phyloP scores from a whole-genome alignment of 2,888 invertebrate genomes.

The Luffia ferchaultella region DNA sequence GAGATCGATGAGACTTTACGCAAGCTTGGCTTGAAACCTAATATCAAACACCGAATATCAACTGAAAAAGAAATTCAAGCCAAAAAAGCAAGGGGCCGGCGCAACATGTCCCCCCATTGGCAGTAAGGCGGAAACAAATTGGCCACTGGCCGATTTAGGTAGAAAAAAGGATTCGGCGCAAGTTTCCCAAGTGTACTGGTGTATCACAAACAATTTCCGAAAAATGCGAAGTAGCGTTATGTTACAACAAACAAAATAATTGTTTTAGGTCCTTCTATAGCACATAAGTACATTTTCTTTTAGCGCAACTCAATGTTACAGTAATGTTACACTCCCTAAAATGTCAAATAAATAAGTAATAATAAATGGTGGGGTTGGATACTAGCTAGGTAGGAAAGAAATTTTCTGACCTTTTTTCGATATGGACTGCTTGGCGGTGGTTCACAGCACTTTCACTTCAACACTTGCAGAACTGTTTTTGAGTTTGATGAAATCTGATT shows the following conservation, averaged over 20 bases:
- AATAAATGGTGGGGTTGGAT: too few relatives aligned
- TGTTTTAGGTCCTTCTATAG: not conserved
- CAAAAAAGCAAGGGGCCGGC: constrained; percentile 14
- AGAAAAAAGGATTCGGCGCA: constrained; percentile 17
- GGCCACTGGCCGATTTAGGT: constrained; percentile 17
- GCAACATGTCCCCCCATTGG: constrained; percentile 15
- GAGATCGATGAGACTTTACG: constrained; percentile 5
- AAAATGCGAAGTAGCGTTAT: constrained; percentile 17
- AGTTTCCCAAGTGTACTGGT: constrained; percentile 12
- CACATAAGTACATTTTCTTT: not conserved
- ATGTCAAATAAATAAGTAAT: not conserved
- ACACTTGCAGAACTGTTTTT: too few relatives aligned
- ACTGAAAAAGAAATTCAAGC: constrained; percentile 10
- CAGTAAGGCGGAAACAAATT: constrained; percentile 14
- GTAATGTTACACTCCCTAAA: not conserved
- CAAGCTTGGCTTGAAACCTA: constrained; percentile 1
- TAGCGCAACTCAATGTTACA: not conserved
- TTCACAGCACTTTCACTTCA: too few relatives aligned
- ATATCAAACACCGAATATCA: constrained; percentile 3
- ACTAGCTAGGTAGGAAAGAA: too few relatives aligned
- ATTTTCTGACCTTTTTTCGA: too few relatives aligned
- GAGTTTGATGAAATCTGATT: too few relatives aligned
- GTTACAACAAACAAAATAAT: constrained; percentile 15
- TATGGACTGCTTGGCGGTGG: too few relatives aligned
- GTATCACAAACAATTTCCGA: constrained; percentile 14